Percentiles rank a stretch among this genome's conserved stretches.
phyloP scores from a whole-genome alignment of 2,888 invertebrate genomes.

The Spisula solida region DNA sequence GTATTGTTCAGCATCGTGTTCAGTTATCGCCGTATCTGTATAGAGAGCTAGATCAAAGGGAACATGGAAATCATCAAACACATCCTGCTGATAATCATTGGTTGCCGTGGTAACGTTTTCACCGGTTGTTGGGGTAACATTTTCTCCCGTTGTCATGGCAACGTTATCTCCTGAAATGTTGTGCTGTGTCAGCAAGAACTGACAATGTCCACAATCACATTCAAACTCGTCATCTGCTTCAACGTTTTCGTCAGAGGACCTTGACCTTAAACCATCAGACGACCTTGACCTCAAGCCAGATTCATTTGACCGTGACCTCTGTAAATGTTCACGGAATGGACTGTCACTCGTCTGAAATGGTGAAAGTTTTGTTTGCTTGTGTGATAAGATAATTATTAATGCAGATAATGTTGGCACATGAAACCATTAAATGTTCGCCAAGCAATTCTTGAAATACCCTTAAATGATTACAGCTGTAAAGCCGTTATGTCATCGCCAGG shows the following conservation, averaged over 20 bases:
- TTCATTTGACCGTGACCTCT: slow-evolving; percentile 45
- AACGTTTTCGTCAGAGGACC: slow-evolving; percentile 63
- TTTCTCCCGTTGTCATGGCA: not conserved
- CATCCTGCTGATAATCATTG: not conserved
- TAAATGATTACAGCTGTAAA: too few species aligned
- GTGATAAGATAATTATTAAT: too few species aligned
- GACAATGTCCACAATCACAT: slow-evolving; percentile 80
- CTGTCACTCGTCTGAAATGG: slow-evolving; percentile 48
- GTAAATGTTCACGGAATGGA: slow-evolving; percentile 27
- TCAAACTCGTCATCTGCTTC: slow-evolving; percentile 82
- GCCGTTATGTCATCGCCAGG: too few species aligned
- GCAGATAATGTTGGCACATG: too few species aligned
- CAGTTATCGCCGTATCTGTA: not conserved
- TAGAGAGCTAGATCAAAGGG: not conserved
- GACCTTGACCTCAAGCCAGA: slow-evolving; percentile 42
- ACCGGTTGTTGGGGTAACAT: not conserved
- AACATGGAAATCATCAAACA: not conserved
- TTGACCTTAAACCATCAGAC: slow-evolving; percentile 50
- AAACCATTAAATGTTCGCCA: too few species aligned
- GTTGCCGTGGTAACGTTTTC: not conserved
- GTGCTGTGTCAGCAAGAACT: slow-evolving; percentile 54
- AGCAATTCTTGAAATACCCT: too few species aligned
- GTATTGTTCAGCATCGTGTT: slow-evolving; percentile 9
- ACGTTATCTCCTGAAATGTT: not conserved
- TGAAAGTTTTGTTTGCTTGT: not conserved